Percentiles rank a stretch among this genome's conserved stretches.
Evolutionary conservation across 2,797 vertebrate species (phyloP).

Genomic region (Pangasius larnaudii): DNA sequence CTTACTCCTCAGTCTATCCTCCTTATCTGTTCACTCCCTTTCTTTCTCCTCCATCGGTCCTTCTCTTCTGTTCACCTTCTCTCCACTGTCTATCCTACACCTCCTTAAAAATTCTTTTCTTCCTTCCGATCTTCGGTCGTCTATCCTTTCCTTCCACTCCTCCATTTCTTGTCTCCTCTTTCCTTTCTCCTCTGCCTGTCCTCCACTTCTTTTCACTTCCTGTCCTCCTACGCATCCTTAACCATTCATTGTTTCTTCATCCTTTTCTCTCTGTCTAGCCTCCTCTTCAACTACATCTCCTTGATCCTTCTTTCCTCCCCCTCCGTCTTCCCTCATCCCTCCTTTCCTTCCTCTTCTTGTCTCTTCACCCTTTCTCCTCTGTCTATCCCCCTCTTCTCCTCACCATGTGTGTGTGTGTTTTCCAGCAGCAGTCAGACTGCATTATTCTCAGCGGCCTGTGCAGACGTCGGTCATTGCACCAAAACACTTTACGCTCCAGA

Average conservation of each 20-base stretch:
- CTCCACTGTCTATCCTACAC: neutral
- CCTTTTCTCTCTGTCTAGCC: neutral
- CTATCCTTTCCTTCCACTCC: neutral
- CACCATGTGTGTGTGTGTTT: slow-evolving; percentile 7
- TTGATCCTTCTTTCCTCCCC: too few species aligned
- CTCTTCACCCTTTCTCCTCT: neutral
- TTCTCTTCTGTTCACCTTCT: neutral
- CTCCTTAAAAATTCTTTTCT: neutral
- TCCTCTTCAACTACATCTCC: neutral
- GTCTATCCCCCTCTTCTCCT: neutral
- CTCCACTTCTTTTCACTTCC: neutral
- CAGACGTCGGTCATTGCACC: slow-evolving; percentile 44
- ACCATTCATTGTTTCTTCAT: neutral
- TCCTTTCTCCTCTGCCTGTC: neutral
- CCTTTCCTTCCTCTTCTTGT: neutral
- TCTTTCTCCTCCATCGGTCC: neutral
- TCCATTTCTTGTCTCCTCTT: neutral
- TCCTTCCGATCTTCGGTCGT: neutral
- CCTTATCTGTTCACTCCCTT: neutral
- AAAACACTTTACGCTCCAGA: slow-evolving; percentile 51
- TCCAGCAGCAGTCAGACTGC: slow-evolving; percentile 45
- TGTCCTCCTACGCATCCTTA: slow-evolving; percentile 5
- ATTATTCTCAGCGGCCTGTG: slow-evolving; percentile 46
- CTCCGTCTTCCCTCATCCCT: neutral
- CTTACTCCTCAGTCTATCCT: neutral